phyloP scores from a whole-genome alignment of 1,140 invertebrate species.

The Nephotettix cincticeps region DNA sequence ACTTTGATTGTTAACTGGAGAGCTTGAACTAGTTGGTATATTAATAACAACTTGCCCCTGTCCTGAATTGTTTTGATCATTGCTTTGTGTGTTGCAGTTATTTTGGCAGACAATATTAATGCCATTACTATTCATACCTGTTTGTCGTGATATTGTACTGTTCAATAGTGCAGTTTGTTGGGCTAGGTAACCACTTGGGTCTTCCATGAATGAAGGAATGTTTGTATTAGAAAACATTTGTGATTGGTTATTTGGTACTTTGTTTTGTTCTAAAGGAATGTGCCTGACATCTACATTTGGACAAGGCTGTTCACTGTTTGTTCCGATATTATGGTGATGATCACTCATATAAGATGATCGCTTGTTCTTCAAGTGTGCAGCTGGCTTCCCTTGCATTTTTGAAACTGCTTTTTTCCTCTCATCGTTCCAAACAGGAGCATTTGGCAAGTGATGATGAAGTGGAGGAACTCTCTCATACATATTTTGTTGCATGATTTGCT shows the following conservation, averaged over 20 bases:
- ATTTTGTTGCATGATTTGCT: constrained; percentile 39
- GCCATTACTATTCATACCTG: constrained; percentile 49
- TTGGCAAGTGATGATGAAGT: constrained; percentile 65
- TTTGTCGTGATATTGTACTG: constrained; percentile 76
- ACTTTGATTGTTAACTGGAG: constrained; percentile 38
- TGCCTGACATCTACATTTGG: constrained; percentile 55
- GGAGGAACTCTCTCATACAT: constrained; percentile 69
- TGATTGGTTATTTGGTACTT: constrained; percentile 29
- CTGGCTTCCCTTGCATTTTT: constrained; percentile 49
- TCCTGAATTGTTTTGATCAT: constrained; percentile 13
- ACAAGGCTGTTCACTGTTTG: constrained; percentile 46
- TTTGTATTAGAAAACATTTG: neutral
- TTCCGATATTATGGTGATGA: constrained; percentile 37
- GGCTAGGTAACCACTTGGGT: constrained; percentile 83
- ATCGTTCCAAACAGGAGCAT: constrained; percentile 59
- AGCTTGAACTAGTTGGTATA: constrained; percentile 27
- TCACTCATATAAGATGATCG: constrained; percentile 47
- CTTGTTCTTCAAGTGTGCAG: constrained; percentile 56
- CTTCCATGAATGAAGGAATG: constrained; percentile 78
- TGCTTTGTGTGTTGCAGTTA: constrained; percentile 15
- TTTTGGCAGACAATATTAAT: constrained; percentile 20
- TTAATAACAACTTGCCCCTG: constrained; percentile 24
- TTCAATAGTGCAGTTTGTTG: constrained; percentile 83
- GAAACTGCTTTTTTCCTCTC: constrained; percentile 62
- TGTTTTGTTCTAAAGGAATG: constrained; percentile 24